These are phyloP conservation scores for Sebastes oblongus DNA, from an alignment of 2,797 vertebrate genomes.

Conservation along the genomic window DNA sequence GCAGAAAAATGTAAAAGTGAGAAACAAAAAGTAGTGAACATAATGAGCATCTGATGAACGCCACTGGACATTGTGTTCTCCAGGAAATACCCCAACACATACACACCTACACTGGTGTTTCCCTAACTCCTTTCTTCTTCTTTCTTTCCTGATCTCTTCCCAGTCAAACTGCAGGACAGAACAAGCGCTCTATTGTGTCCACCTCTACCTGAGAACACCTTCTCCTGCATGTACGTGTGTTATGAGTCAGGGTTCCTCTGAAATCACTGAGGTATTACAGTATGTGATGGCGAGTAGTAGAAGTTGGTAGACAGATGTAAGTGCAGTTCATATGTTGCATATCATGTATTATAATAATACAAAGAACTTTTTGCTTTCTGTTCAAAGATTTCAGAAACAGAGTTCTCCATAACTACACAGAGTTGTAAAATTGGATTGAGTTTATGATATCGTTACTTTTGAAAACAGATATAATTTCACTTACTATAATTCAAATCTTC, in stretches of 20 bases:
- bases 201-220: slow-evolving; percentile 49
- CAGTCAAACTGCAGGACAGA: slow-evolving; percentile 26
- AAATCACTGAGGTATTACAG: background rate
- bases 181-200: slow-evolving; percentile 63
- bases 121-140: background rate
- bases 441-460: background rate
- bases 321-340: background rate
- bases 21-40: background rate
- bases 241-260: background rate
- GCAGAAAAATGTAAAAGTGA: background rate
- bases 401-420: background rate
- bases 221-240: background rate
- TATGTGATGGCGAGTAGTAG: background rate
- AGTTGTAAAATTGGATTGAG: background rate
- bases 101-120: background rate
- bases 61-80: background rate
- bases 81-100: slow-evolving; percentile 13
- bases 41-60: background rate
- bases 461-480: background rate
- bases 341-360: background rate
- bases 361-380: background rate
- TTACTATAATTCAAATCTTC: background rate
- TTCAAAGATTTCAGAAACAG: background rate
- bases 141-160: background rate
- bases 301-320: background rate